Evolutionary conservation across 1,140 invertebrate species (phyloP), one percentile per base, ranked within the genome.

Genomic region (Dreissena polymorpha): DNA sequence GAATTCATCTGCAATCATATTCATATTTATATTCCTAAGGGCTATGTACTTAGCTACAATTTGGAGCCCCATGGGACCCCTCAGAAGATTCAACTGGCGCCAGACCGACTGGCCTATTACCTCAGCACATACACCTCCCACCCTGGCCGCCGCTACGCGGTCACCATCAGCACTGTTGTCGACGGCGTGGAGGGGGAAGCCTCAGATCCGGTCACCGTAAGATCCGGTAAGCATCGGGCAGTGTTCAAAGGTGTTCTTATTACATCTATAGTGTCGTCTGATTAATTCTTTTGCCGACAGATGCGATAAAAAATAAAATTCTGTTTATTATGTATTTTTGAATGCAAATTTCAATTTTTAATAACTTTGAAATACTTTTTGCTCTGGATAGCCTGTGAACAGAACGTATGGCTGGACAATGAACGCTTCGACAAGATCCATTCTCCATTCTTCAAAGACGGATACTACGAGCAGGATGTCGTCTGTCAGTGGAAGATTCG

Each of bases 401-500:
- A 84, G 21, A 81, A 84, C 18, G 50, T 86, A n/a, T 74, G 65
- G 55, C 55, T 86, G 2, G 72, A 79, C 14, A 70, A 77, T 55
- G 85, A 73, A 63, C 77, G 68, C 0, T 82, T 72, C 25, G 60
- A 73, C 64, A 70, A 68, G n/a, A 83, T 86, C 16, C 83, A 86
- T 57, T 84, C 82, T 50, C 85, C 85, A 21, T 84, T 81, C 21
- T 82, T 82, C 16, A 39, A 29, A 5, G 53, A 84, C 13, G 69
- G 72, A 12, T 84, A 82, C 27, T 86, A 86, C 68, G 85, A 86
- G 68, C 67, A 82, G 10, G 82, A 86, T 50, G 82, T 84, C 10
- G 82, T 82, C 1, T 86, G 85, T 68, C 85, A 84, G 2, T 86
- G 85, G 85, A 82, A 55, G 25, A 39, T 86, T 2, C 72, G 49